Percentiles rank a stretch among this genome's conserved stretches.
These are phyloP conservation scores for Laticauda colubrina DNA, from an alignment of 2,113 vertebrate species.

Conservation along the genomic window DNA sequence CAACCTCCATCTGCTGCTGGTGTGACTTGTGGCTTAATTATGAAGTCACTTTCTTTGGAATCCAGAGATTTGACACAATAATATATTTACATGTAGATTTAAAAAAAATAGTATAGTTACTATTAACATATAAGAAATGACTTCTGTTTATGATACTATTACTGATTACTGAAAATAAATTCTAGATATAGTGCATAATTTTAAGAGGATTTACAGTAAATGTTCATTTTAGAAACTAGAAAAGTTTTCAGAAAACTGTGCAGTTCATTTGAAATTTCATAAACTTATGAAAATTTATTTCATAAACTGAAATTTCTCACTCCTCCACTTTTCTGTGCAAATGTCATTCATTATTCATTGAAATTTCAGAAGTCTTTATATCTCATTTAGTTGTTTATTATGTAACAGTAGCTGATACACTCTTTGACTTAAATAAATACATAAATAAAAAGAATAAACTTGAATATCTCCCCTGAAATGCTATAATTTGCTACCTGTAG, in stretches of 20 bases:
- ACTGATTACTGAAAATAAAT: background rate
- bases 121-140: background rate
- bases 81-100: background rate
- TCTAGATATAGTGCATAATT: background rate
- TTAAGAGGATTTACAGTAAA: background rate
- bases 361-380: background rate
- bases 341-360: constrained; percentile 3
- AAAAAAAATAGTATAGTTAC: background rate
- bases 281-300: no score
- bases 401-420: background rate
- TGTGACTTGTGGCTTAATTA: constrained; percentile 23
- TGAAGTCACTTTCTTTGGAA: background rate
- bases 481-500: background rate
- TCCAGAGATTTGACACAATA: background rate
- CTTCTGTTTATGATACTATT: background rate
- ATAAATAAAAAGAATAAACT: fast-evolving
- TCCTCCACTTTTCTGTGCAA: background rate
- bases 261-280: background rate
- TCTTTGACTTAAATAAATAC: background rate
- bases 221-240: background rate
- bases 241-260: background rate
- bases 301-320: background rate
- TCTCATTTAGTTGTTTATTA: background rate
- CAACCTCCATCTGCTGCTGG: constrained; percentile 22
- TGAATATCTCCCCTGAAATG: background rate